These are phyloP conservation scores for Mythimna albipuncta DNA, from an alignment of 2,888 invertebrate species.

Conservation along the genomic window DNA sequence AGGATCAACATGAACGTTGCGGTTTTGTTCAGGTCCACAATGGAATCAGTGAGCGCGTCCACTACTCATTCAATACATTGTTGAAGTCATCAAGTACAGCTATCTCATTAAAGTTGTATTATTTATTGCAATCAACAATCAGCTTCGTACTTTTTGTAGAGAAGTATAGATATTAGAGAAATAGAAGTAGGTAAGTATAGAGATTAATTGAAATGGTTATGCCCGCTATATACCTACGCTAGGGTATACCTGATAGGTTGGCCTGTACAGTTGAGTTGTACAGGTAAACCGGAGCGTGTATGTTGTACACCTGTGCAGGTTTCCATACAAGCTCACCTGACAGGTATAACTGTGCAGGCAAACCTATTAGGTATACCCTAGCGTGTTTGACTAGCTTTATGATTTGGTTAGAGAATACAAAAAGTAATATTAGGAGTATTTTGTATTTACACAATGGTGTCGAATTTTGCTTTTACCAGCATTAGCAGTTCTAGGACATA, in stretches of 20 bases:
- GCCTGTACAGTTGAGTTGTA: too few species aligned
- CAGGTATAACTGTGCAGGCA: too few species aligned
- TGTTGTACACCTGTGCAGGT: too few species aligned
- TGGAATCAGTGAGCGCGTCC: neutral
- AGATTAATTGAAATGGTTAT: slow-evolving; percentile 44
- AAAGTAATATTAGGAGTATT: neutral
- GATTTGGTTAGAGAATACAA: slow-evolving; percentile 14
- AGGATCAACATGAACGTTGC: slow-evolving; percentile 11
- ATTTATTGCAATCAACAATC: slow-evolving; percentile 48
- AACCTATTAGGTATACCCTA: too few species aligned
- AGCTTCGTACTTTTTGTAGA: slow-evolving; percentile 17
- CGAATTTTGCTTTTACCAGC: neutral
- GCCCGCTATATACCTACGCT: too few species aligned
- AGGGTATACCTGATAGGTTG: too few species aligned
- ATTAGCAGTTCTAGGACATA: slow-evolving; percentile 6
- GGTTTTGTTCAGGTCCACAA: slow-evolving; percentile 20
- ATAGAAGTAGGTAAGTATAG: neutral
- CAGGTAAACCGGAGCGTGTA: too few species aligned
- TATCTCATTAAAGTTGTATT: neutral
- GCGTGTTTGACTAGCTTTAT: neutral
- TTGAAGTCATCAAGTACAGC: neutral
- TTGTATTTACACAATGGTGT: slow-evolving; percentile 25
- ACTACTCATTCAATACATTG: slow-evolving; percentile 1
- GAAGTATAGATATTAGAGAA: slow-evolving; percentile 25
- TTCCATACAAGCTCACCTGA: too few species aligned